Conservation (phyloP, 2,113 vertebrate species). For the Lepidothrix coronata region DNA sequence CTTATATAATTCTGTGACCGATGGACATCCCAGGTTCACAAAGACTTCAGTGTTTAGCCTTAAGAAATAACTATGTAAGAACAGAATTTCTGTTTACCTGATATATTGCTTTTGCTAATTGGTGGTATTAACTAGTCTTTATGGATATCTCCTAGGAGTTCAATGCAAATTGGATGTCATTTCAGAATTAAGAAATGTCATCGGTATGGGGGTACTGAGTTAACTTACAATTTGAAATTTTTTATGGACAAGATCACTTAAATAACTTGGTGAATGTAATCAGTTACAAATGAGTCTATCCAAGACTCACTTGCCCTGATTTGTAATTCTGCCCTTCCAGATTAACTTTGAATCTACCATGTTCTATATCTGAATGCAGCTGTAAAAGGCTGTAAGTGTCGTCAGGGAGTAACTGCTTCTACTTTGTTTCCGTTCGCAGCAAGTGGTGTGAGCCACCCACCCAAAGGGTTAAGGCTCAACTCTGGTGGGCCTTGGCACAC, state of each 20-base stretch:
- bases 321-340: background rate
- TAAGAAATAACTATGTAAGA: background rate
- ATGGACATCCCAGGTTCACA: background rate
- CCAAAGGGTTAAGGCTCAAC: background rate
- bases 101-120: background rate
- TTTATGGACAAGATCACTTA: background rate
- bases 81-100: background rate
- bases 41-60: background rate
- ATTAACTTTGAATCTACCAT: background rate
- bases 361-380: background rate
- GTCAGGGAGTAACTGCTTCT: background rate
- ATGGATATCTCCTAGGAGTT: background rate
- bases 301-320: background rate
- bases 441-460: background rate
- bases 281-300: background rate
- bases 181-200: background rate
- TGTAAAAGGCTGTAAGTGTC: background rate
- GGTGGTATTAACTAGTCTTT: background rate
- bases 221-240: background rate
- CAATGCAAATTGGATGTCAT: background rate
- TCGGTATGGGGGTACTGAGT: background rate
- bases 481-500: conserved; percentile 15
- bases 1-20: background rate
- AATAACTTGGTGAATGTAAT: background rate
- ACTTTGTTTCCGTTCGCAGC: background rate